phyloP scores from a whole-genome alignment of 2,888 invertebrate genomes.

The Punctoribates punctum region DNA sequence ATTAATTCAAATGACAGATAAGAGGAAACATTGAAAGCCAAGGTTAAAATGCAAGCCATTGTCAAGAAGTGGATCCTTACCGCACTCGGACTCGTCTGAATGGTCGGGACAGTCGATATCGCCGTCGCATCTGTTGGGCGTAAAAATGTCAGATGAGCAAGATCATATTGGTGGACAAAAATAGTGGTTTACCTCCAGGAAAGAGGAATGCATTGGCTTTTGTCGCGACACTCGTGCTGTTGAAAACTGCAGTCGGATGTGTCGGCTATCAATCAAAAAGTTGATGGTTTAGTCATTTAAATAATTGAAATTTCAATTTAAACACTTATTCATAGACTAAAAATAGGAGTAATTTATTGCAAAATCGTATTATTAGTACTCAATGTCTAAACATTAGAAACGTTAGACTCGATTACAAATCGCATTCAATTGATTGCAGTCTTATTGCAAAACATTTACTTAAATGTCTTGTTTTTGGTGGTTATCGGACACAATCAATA shows the following conservation, averaged over 20 bases:
- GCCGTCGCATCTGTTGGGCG: conserved; percentile 37
- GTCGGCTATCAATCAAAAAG: not conserved
- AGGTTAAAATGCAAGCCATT: too few species aligned
- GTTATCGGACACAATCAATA: too few species aligned
- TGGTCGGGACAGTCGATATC: conserved; percentile 41
- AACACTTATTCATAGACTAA: too few species aligned
- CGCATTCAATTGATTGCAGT: too few species aligned
- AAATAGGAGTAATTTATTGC: too few species aligned
- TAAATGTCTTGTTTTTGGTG: too few species aligned
- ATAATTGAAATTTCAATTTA: not conserved
- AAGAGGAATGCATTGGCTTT: conserved; percentile 22
- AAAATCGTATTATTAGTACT: too few species aligned
- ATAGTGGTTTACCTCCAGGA: conserved; percentile 9
- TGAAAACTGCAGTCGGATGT: conserved; percentile 35
- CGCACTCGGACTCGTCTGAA: conserved; percentile 42
- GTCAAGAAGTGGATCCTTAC: not conserved
- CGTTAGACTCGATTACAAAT: too few species aligned
- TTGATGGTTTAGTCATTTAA: not conserved
- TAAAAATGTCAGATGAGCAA: not conserved
- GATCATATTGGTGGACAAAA: not conserved
- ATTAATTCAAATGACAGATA: too few species aligned
- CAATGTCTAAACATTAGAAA: too few species aligned
- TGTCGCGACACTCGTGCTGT: conserved; percentile 16
- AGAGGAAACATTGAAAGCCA: too few species aligned
- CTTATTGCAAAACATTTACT: too few species aligned